phyloP scores from a whole-genome alignment of 2,888 invertebrate genomes.

The Agrochola circellaris region DNA sequence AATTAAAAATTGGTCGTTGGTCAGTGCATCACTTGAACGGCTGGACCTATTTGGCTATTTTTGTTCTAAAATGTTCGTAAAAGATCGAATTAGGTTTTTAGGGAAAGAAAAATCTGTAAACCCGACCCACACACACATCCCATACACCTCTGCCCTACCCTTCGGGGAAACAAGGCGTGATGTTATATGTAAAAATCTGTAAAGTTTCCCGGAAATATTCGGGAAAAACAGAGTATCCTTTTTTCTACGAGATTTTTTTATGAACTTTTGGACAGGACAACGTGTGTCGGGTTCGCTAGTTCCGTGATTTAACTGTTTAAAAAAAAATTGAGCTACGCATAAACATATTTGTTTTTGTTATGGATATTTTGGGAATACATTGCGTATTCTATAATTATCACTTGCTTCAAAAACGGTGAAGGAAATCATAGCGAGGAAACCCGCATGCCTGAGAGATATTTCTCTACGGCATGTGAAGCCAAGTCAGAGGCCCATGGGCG shows the following conservation, averaged over 20 bases:
- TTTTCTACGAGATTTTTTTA: background rate
- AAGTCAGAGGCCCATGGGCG: too few relatives aligned
- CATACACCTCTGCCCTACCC: too few relatives aligned
- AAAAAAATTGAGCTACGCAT: too few relatives aligned
- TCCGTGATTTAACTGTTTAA: background rate
- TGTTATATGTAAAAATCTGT: background rate
- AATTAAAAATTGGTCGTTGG: background rate
- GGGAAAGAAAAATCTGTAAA: background rate
- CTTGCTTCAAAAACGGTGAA: too few relatives aligned
- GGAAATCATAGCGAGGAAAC: too few relatives aligned
- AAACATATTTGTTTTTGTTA: too few relatives aligned
- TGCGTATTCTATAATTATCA: too few relatives aligned
- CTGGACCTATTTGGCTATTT: background rate
- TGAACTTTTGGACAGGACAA: background rate
- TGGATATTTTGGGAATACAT: background rate
- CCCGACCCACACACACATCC: too few relatives aligned
- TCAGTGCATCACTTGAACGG: background rate
- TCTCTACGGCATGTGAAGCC: too few relatives aligned
- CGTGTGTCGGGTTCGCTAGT: background rate
- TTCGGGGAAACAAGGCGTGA: too few relatives aligned
- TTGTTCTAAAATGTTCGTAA: background rate
- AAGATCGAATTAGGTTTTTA: background rate
- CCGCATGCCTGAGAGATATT: too few relatives aligned
- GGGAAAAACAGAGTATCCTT: background rate
- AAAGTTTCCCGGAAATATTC: background rate